A percentile compares a stretch with the other conserved stretches of the same genome.
phyloP scores from a whole-genome alignment of 2,797 vertebrate genomes.

The Darevskia mixta region DNA sequence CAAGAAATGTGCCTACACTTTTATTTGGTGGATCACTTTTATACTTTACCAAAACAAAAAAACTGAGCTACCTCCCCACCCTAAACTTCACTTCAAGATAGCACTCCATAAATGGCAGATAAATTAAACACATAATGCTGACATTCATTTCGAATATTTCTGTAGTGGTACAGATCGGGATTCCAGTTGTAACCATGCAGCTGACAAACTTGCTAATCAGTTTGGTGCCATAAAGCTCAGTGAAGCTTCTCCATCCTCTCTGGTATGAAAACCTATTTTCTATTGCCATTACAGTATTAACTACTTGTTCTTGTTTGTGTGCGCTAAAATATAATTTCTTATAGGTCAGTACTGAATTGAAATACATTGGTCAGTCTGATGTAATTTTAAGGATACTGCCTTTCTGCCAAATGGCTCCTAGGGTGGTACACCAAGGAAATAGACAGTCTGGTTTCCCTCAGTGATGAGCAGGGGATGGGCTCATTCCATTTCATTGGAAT shows the following conservation, averaged over 20 bases:
- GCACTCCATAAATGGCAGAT: neutral
- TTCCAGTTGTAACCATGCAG: neutral
- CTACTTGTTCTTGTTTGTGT: neutral
- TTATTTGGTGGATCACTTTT: too few species aligned
- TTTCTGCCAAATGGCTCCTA: neutral
- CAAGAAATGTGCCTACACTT: too few species aligned
- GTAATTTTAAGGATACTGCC: neutral
- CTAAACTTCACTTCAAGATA: too few species aligned
- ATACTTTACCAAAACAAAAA: too few species aligned
- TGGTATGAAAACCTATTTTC: constrained; percentile 57
- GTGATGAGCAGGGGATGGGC: neutral
- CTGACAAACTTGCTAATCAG: neutral
- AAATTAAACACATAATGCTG: constrained; percentile 8
- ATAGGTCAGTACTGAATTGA: neutral
- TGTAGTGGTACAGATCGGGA: neutral
- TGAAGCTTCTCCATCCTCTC: neutral
- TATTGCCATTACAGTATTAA: neutral
- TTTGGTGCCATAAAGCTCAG: neutral
- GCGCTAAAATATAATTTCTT: neutral
- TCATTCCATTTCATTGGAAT: too few species aligned
- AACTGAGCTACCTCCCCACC: too few species aligned
- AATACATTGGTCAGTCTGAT: neutral
- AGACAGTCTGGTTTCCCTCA: neutral
- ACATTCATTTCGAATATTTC: constrained; percentile 27
- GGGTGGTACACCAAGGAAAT: neutral